Evolutionary conservation across 1,140 invertebrate species (phyloP).

Genomic region (Drosophila eugracilis): DNA sequence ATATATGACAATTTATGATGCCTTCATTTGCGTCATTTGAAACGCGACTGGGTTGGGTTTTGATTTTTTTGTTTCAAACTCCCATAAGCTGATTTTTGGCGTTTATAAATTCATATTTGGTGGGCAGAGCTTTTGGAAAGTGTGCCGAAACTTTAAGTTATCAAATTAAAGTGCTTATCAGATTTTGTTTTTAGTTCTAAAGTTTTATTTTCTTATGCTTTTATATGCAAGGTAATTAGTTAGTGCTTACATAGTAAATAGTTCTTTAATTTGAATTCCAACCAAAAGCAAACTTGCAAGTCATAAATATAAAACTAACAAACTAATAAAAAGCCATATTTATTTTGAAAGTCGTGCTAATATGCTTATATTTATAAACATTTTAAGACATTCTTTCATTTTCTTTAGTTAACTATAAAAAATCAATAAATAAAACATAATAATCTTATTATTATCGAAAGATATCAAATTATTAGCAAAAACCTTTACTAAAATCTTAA

Average conservation of each 20-base stretch:
- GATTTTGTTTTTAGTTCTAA: neutral
- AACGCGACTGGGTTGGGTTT: neutral
- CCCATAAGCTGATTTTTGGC: neutral
- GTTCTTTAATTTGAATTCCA: neutral
- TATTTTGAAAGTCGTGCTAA: too few species aligned
- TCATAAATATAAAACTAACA: too few species aligned
- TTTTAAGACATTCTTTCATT: too few species aligned
- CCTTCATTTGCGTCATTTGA: slow-evolving; percentile 31
- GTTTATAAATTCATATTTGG: neutral
- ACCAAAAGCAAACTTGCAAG: neutral
- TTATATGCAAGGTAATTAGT: too few species aligned
- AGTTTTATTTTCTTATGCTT: too few species aligned
- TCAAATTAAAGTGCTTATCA: neutral
- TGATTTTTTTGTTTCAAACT: neutral
- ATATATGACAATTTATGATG: slow-evolving; percentile 37
- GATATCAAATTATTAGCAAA: too few species aligned
- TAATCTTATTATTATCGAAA: too few species aligned
- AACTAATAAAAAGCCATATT: too few species aligned
- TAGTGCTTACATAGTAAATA: too few species aligned
- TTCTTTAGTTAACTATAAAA: neutral
- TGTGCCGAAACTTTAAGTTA: slow-evolving; percentile 9
- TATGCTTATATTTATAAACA: too few species aligned
- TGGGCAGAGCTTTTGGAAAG: slow-evolving; percentile 7
- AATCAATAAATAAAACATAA: too few species aligned
- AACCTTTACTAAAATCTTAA: neutral